phyloP scores from a whole-genome alignment of 2,888 invertebrate species.

The Digitonthophagus gazella region DNA sequence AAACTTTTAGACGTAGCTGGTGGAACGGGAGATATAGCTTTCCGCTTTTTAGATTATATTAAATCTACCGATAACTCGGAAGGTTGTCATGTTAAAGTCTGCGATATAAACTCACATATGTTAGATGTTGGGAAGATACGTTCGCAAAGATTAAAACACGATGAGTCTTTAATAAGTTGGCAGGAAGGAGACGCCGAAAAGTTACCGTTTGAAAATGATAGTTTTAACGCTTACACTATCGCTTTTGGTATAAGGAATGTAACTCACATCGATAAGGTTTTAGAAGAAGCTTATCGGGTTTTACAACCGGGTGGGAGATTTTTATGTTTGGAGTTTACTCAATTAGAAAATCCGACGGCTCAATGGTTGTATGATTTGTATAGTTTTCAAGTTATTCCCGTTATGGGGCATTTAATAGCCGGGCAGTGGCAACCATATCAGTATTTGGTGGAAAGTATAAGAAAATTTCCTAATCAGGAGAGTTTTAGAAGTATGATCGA shows the following conservation, averaged over 20 bases:
- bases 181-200: slow-evolving; percentile 83
- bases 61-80: slow-evolving; percentile 37
- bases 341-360: slow-evolving; percentile 71
- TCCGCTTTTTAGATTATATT: slow-evolving; percentile 74
- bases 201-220: slow-evolving; percentile 71
- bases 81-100: slow-evolving; percentile 70
- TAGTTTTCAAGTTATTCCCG: slow-evolving; percentile 96
- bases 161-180: slow-evolving; percentile 64
- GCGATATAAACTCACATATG: slow-evolving; percentile 95
- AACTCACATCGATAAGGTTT: slow-evolving; percentile 84
- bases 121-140: slow-evolving; percentile 82
- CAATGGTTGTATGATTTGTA: slow-evolving; percentile 96
- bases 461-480: slow-evolving; percentile 93
- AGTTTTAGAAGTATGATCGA: slow-evolving; percentile 86
- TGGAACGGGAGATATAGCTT: slow-evolving; percentile 97
- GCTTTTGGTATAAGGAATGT: slow-evolving; percentile 97
- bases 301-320: slow-evolving; percentile 92
- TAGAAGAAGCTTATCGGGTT: slow-evolving; percentile 91
- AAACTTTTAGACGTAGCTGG: slow-evolving; percentile 92
- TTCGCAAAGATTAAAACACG: slow-evolving; percentile 63
- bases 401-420: slow-evolving; percentile 89
- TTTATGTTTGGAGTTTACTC: slow-evolving; percentile 95
- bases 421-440: slow-evolving; percentile 96
- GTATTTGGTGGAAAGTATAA: slow-evolving; percentile 97
- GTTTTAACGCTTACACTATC: slow-evolving; percentile 90